Evolutionary conservation across 2,113 vertebrate species (phyloP).

Genomic region (Chloroceryle aenea): DNA sequence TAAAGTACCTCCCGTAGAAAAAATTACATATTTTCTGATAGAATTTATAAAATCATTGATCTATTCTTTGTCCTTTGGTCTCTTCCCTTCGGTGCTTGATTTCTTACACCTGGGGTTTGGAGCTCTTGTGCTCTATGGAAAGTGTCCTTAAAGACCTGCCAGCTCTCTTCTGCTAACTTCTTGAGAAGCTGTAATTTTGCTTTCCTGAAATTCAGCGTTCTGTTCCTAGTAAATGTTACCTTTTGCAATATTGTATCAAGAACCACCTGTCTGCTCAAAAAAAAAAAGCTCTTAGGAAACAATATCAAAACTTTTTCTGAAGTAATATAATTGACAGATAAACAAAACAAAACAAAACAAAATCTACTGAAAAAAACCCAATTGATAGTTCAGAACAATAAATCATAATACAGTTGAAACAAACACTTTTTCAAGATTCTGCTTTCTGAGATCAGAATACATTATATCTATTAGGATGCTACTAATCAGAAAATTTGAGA

Average conservation of each 20-base stretch:
- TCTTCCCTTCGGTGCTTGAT: too few species aligned
- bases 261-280: not conserved
- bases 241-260: not conserved
- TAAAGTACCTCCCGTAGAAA: not conserved
- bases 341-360: too few species aligned
- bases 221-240: not conserved
- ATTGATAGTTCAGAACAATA: not conserved
- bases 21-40: not conserved
- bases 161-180: too few species aligned
- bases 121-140: too few species aligned
- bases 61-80: not conserved
- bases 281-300: not conserved
- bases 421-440: not conserved
- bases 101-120: too few species aligned
- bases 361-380: not conserved
- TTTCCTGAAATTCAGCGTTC: too few species aligned
- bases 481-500: not conserved
- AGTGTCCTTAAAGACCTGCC: too few species aligned
- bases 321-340: not conserved
- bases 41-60: not conserved
- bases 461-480: fast-evolving
- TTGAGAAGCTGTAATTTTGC: too few species aligned
- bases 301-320: not conserved
- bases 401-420: not conserved
- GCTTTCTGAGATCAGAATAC: not conserved